A percentile compares a stretch with the other conserved stretches of the same genome.
Evolutionary conservation across 1,140 invertebrate species (phyloP).

Genomic region (Ctenoplectra terminalis): DNA sequence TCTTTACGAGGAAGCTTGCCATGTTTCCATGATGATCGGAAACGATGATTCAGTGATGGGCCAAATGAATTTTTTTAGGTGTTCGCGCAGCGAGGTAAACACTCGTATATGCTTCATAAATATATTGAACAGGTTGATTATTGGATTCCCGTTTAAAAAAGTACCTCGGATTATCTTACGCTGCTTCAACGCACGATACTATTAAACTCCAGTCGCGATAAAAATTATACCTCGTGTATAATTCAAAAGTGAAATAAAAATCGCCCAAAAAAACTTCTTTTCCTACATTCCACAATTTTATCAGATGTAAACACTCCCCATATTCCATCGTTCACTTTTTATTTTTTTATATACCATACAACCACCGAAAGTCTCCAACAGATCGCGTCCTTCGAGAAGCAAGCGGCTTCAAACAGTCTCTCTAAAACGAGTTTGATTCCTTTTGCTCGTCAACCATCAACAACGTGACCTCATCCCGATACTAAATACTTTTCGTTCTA

Average conservation of each 20-base stretch:
- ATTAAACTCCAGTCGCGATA: too few relatives aligned
- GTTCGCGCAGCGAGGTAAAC: not conserved
- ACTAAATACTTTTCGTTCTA: conserved; percentile 16
- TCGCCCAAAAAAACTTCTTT: not conserved
- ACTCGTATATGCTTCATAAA: too few relatives aligned
- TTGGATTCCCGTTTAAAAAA: too few relatives aligned
- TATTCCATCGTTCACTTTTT: not conserved
- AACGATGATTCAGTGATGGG: not conserved
- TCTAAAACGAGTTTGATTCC: conserved; percentile 20
- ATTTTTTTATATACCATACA: not conserved
- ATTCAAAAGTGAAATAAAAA: too few relatives aligned
- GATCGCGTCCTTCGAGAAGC: not conserved
- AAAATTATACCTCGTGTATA: too few relatives aligned
- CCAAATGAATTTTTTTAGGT: not conserved
- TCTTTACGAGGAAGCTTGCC: not conserved
- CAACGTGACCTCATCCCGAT: not conserved
- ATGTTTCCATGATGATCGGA: not conserved
- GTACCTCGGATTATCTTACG: too few relatives aligned
- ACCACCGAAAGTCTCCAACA: not conserved
- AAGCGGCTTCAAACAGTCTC: conserved; percentile 6
- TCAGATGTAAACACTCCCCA: not conserved
- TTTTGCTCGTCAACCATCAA: conserved; percentile 13
- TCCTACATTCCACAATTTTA: not conserved
- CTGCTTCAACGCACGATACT: too few relatives aligned
- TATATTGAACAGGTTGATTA: too few relatives aligned